phyloP scores from a whole-genome alignment of 2,888 invertebrate species.

The Hedya salicella region DNA sequence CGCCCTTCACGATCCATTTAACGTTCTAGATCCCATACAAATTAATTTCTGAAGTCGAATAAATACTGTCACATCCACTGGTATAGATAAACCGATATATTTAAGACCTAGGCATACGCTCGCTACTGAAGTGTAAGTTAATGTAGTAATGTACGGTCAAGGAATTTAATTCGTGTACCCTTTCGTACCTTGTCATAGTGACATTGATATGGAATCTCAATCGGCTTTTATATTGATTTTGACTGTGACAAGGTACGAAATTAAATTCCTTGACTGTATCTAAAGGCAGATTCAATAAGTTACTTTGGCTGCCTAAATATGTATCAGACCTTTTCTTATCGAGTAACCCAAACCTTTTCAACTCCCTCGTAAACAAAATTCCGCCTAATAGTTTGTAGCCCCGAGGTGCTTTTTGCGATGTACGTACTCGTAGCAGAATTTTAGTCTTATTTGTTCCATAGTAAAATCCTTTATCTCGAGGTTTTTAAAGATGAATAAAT shows the following conservation, averaged over 20 bases:
- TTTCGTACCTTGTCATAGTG: no score
- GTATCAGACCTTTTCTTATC: background rate
- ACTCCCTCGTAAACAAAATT: slow-evolving; percentile 11
- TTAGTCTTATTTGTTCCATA: background rate
- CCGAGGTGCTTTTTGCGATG: background rate
- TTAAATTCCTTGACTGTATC: background rate
- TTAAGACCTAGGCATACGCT: no score
- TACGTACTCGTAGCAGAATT: background rate
- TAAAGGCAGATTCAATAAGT: background rate
- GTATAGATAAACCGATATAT: no score
- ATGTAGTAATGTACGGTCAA: no score
- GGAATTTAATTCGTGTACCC: no score
- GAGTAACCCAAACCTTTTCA: background rate
- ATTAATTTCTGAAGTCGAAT: no score
- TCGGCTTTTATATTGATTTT: no score
- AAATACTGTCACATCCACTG: no score
- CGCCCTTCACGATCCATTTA: slow-evolving; percentile 20
- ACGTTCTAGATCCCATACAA: background rate
- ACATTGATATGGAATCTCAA: no score
- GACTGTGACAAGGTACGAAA: no score
- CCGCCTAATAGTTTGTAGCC: background rate
- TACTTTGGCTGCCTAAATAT: background rate
- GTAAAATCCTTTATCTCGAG: background rate
- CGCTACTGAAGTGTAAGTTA: no score
- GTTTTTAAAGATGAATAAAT: background rate